Conservation (phyloP, 2,113 vertebrate genomes). For the Corythornis cristatus region DNA sequence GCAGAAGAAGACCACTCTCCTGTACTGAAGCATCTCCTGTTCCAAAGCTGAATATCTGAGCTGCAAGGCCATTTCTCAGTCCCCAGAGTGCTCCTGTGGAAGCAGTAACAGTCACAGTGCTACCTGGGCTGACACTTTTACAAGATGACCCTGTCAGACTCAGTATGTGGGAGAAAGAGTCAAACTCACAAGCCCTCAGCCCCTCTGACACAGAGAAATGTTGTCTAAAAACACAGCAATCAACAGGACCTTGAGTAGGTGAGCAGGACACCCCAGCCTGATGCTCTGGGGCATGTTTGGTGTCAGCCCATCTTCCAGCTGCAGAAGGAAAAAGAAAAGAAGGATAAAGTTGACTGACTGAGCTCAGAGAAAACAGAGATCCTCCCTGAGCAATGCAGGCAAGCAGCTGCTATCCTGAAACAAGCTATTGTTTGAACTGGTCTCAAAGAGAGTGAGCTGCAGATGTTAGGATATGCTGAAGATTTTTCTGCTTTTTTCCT, state of each 20-base stretch:
- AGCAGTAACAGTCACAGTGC: background rate
- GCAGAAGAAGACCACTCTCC: background rate
- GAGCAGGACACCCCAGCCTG: background rate
- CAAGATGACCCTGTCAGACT: background rate
- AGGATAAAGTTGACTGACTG: background rate
- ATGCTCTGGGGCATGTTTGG: rapidly evolving
- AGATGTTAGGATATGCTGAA: background rate
- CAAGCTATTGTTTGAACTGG: background rate
- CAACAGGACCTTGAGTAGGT: background rate
- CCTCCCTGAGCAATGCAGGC: background rate
- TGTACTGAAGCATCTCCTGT: background rate
- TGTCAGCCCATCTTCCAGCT: background rate
- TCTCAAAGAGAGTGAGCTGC: background rate
- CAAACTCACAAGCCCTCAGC: background rate
- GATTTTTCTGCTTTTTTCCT: background rate
- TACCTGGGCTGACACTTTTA: background rate
- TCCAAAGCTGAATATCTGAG: background rate
- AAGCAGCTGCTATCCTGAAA: background rate
- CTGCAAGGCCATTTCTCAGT: background rate
- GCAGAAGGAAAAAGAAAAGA: background rate
- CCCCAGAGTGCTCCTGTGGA: background rate
- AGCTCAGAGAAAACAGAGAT: background rate
- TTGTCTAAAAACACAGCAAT: background rate
- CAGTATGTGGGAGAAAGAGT: background rate
- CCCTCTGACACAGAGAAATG: background rate